Evolutionary conservation across 2,113 vertebrate species (phyloP), one percentile per base, ranked within the genome.

Genomic region (Alethe castanea): DNA sequence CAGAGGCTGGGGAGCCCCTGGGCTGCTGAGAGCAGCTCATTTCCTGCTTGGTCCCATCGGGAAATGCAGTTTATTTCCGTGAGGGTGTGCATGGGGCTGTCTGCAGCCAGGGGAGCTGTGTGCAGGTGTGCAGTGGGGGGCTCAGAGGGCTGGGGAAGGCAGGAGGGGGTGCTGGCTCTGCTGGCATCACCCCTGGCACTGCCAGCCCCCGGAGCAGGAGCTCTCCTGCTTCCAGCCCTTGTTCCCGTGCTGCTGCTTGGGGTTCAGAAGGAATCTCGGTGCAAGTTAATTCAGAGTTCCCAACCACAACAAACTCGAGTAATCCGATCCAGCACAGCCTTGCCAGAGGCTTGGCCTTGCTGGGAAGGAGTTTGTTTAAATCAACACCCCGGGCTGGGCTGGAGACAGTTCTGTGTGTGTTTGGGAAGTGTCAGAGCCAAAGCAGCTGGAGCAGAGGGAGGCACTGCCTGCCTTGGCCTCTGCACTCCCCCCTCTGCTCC

Each of bases 391-490:
- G 45, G 15, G 84, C 62, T 72, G 6, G 42, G 1, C 31, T 12
- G 6, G 66, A 16, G 73, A 65, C 78, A 61, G 2, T 5, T 67
- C 5, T 36, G 8, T 1, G 25, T 33, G 86, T 42, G 65, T 16
- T 59, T 74, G 87, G 25, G 84, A 35, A 31, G 69, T 1, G 1
- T 13, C 5, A 0, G 3, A 48, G 84, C 65, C 52, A 9, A 24
- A 16, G 38, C 67, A 1, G 53, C 11, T 2, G 5, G 54, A 50
- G 74, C 65, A 8, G 50, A 6, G 35, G 3, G n/a, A 7, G 40
- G 19, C 79, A 22, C 31, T 0, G 7, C 6, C 86, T 0, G 6
- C 62, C 83, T 28, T 2, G 1, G 11, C 11, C 4, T 3, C 78
- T 47, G 3, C 0, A 2, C 5, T 77, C 4, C 38, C n/a, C 6